Evolutionary conservation across 2,797 vertebrate genomes (phyloP).

Genomic region (Paedocypris micromegethes): DNA sequence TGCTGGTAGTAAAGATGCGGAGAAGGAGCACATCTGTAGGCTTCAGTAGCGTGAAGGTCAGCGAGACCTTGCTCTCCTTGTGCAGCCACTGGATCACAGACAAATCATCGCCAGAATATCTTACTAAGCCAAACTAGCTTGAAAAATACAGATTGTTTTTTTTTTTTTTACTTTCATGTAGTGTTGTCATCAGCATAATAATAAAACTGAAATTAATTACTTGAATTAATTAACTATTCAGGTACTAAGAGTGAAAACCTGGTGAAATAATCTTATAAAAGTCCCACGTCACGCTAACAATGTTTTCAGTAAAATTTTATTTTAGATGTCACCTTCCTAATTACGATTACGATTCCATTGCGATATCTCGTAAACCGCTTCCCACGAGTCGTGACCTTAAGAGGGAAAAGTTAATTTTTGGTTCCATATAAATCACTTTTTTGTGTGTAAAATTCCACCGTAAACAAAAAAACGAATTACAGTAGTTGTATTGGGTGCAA

Average conservation of each 20-base stretch:
- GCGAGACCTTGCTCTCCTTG: too few relatives aligned
- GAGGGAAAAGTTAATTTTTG: background rate
- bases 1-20: too few relatives aligned
- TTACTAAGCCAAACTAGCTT: constrained; percentile 12
- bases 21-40: too few relatives aligned
- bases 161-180: constrained; percentile 15
- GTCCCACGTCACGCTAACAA: background rate
- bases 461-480: too few relatives aligned
- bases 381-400: constrained; percentile 7
- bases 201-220: too few relatives aligned
- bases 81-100: too few relatives aligned
- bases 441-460: too few relatives aligned
- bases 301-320: constrained; percentile 9
- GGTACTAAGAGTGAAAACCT: constrained; percentile 10
- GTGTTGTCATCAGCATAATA: constrained; percentile 23
- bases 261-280: constrained; percentile 18
- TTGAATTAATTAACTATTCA: too few relatives aligned
- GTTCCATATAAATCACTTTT: background rate
- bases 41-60: too few relatives aligned
- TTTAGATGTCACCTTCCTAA: background rate
- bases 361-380: constrained; percentile 26
- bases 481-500: too few relatives aligned
- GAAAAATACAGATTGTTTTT: constrained; percentile 1
- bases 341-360: too few relatives aligned
- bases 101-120: background rate